phyloP scores from a whole-genome alignment of 2,797 vertebrate genomes.

The Malurus leucopterus region DNA sequence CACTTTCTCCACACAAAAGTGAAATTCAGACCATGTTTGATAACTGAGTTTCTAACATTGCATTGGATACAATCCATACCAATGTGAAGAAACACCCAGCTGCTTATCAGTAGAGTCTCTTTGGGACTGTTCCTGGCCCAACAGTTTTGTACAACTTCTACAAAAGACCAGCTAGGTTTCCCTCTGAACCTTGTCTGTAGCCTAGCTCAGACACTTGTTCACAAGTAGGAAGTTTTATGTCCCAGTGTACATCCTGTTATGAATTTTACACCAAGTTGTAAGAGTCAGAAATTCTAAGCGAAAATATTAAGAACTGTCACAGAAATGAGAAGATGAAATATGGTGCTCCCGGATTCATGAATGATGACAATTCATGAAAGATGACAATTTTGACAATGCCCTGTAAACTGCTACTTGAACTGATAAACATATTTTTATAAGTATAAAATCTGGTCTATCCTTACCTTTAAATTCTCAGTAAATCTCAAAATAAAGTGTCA shows the following conservation, averaged over 20 bases:
- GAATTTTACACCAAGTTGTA: neutral
- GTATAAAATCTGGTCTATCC: neutral
- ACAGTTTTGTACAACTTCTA: neutral
- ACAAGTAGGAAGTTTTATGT: neutral
- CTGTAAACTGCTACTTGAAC: neutral
- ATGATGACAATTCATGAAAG: neutral
- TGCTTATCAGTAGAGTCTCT: neutral
- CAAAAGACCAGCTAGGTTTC: neutral
- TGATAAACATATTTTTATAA: neutral
- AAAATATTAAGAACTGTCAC: neutral
- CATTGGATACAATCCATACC: accelerated
- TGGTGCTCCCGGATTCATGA: neutral
- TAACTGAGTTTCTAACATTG: neutral
- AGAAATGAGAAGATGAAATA: neutral
- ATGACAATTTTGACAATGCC: neutral
- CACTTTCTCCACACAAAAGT: neutral
- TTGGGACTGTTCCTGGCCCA: neutral
- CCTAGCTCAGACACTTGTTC: neutral
- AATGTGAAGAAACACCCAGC: neutral
- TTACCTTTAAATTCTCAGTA: neutral
- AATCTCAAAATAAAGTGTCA: neutral
- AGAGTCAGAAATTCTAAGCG: neutral
- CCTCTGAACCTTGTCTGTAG: neutral
- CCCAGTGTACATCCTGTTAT: neutral
- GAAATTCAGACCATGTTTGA: neutral